Evolutionary conservation across 2,888 invertebrate genomes (phyloP), one percentile per base, ranked within the genome.

Genomic region (Leptinotarsa peninsularis): DNA sequence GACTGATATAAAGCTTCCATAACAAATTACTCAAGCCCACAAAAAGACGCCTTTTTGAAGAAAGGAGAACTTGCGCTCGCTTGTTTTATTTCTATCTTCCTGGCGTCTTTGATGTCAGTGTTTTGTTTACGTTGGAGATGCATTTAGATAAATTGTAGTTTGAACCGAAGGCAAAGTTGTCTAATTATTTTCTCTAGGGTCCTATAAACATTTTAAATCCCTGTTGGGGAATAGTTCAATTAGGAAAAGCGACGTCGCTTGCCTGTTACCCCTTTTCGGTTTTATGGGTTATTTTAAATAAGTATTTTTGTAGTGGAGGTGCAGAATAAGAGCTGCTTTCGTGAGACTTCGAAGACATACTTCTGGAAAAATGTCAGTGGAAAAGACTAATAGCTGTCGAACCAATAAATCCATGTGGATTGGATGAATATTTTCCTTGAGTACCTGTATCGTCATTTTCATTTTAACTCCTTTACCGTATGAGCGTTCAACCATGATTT

Each of bases 101-200:
- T 27, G 52, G 56, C 66, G 70, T 27, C 75, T 78, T 75, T 75
- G 73, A 75, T 71, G 68, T 74, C 67, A 50, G 66, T 56, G 63
- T 63, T 76, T 72, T 75, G 75, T 74, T 75, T 73, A 75, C 71
- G 52, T 73, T 73, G 33, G 58, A 52, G 69, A 75, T 76, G 72
- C 67, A 78, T 78, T 74, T 60, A 69, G 71, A 78, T 76, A 70
- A 78, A 76, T 73, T 72, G 70, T 63, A 67, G 70, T 71, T 71
- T 66, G n/a, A 67, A 72, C 54, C 67, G 63, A 67, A 67, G 58
- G 67, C 72, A 72, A 72, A 72, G 58, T 67, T 67, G 66, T 72
- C 72, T 72, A 72, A 72, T 72, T 72, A 72, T 72, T 72, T 72
- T 56, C 67, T 58, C 66, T 56, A 33, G 70, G 70, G 58, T 58